Evolutionary conservation across 2,888 invertebrate species (phyloP).

Genomic region (Diloba caeruleocephala): DNA sequence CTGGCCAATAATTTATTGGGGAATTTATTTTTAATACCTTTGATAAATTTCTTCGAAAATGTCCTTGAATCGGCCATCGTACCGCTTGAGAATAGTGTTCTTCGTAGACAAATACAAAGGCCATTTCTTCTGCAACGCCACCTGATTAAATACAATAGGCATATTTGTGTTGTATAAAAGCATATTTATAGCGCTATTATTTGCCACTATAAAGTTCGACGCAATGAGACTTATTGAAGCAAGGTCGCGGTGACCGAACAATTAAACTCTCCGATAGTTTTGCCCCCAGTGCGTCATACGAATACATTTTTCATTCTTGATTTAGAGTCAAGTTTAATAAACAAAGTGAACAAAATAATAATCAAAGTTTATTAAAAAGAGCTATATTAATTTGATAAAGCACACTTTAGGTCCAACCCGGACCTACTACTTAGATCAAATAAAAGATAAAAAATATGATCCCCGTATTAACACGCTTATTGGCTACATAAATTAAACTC

Average conservation of each 20-base stretch:
- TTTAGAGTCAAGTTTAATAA: slow-evolving; percentile 10
- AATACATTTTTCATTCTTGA: slow-evolving; percentile 14
- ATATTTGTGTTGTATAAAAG: slow-evolving; percentile 9
- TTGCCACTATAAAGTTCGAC: slow-evolving; percentile 19
- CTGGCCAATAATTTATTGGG: slow-evolving; percentile 9
- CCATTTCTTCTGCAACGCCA: slow-evolving; percentile 95
- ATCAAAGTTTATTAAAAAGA: slow-evolving; percentile 10
- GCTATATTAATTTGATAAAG: slow-evolving; percentile 29
- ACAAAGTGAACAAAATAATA: slow-evolving; percentile 13
- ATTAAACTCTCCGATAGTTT: slow-evolving; percentile 34
- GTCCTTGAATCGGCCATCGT: slow-evolving; percentile 97
- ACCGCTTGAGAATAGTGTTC: slow-evolving; percentile 96
- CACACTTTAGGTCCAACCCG: slow-evolving; percentile 15
- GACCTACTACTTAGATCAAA: no score
- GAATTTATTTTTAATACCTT: slow-evolving; percentile 80
- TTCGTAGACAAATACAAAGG: slow-evolving; percentile 97
- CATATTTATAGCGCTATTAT: slow-evolving; percentile 17
- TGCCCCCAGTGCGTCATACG: slow-evolving; percentile 30
- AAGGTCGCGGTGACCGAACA: slow-evolving; percentile 32
- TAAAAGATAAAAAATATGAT: no score
- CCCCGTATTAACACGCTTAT: no score
- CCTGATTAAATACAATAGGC: slow-evolving; percentile 71
- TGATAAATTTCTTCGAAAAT: slow-evolving; percentile 97
- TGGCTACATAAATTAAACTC: no score
- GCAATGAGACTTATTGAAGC: slow-evolving; percentile 28